Evolutionary conservation across 2,888 invertebrate genomes (phyloP).

Genomic region (Ectobius pallidus): DNA sequence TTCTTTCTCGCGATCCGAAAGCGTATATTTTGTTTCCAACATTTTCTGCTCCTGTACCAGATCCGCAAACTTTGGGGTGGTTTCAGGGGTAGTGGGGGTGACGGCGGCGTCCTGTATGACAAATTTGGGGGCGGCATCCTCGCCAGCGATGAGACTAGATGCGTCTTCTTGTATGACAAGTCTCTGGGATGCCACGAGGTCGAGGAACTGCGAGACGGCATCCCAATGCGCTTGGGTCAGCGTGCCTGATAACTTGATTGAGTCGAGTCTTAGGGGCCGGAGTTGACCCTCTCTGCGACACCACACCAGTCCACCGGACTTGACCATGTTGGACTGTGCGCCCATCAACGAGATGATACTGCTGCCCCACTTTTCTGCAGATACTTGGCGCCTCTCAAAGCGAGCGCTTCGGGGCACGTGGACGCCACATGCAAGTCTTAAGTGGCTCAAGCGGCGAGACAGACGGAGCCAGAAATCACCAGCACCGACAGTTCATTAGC

Average conservation of each 20-base stretch:
- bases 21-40: not conserved
- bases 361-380: not conserved
- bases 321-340: constrained; percentile 27
- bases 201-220: constrained; percentile 68
- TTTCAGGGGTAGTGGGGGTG: no score
- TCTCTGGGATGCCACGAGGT: constrained; percentile 67
- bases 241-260: constrained; percentile 68
- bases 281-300: constrained; percentile 39
- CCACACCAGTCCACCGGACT: constrained; percentile 37
- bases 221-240: constrained; percentile 70
- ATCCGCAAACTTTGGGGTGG: no score
- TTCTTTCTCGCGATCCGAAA: not conserved
- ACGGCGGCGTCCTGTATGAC: no score
- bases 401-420: not conserved
- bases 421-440: not conserved
- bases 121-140: no score
- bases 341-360: not conserved
- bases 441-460: not conserved
- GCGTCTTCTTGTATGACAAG: constrained; percentile 60
- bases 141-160: no score
- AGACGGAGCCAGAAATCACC: not conserved
- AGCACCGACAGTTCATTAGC: not conserved
- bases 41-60: not conserved
- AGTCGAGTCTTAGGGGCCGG: constrained; percentile 69
- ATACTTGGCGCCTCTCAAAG: not conserved